Evolutionary conservation across 1,140 invertebrate genomes (phyloP).

Genomic region (Kradibia gibbosae): DNA sequence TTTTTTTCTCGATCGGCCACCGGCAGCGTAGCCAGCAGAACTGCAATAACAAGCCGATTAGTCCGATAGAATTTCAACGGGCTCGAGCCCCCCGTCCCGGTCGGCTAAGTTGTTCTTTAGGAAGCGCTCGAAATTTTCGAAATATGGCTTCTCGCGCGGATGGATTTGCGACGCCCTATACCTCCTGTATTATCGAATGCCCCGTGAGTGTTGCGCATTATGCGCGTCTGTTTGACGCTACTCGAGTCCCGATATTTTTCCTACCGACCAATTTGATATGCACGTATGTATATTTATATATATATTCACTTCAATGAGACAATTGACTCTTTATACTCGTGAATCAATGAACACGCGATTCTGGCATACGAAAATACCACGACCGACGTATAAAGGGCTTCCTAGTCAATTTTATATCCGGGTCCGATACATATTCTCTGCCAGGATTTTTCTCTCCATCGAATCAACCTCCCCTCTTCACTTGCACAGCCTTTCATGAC

Average conservation of each 20-base stretch:
- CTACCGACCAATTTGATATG: not conserved
- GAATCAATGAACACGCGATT: not conserved
- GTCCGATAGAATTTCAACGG: not conserved
- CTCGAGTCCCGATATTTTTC: not conserved
- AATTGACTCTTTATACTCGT: not conserved
- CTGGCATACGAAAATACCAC: too few relatives aligned
- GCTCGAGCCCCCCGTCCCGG: not conserved
- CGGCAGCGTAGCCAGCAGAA: constrained; percentile 12
- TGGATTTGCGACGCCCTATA: not conserved
- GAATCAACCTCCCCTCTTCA: not conserved
- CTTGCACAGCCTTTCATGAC: too few relatives aligned
- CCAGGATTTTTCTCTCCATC: not conserved
- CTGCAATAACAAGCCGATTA: constrained; percentile 40
- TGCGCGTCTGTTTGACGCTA: not conserved
- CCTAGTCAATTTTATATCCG: not conserved
- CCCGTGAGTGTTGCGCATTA: not conserved
- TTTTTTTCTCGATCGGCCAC: constrained; percentile 22
- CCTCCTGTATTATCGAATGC: not conserved
- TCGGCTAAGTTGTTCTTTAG: not conserved
- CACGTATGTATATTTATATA: too few relatives aligned
- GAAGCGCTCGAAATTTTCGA: constrained; percentile 13
- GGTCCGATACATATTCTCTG: not conserved
- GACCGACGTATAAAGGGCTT: not conserved
- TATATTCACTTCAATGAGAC: not conserved
- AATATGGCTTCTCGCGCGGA: constrained; percentile 18